Conservation (phyloP, 2,797 vertebrate species). For the Syngnathus acus region DNA sequence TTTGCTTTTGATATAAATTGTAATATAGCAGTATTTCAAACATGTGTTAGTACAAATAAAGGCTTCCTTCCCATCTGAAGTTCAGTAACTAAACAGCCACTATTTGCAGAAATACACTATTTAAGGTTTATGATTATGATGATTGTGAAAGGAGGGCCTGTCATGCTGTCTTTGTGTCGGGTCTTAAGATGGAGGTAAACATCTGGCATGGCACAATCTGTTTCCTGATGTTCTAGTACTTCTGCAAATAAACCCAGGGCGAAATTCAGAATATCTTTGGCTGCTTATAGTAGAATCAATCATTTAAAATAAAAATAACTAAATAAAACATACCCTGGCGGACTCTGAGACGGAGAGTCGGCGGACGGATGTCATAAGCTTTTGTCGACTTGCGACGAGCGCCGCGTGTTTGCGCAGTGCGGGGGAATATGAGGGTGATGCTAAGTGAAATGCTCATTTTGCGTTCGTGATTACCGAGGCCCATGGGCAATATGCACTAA, state of each 20-base stretch:
- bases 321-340: not conserved
- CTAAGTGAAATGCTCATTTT: slow-evolving; percentile 82
- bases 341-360: slow-evolving; percentile 25
- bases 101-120: not conserved
- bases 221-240: not conserved
- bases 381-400: slow-evolving; percentile 38
- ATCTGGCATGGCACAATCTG: slow-evolving; percentile 12
- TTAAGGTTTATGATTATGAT: slow-evolving; percentile 4
- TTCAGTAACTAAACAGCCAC: not conserved
- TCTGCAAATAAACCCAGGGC: not conserved
- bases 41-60: not conserved
- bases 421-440: slow-evolving; percentile 66
- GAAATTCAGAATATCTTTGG: not conserved
- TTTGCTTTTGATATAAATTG: not conserved
- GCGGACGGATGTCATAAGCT: slow-evolving; percentile 55
- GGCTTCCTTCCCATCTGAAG: not conserved
- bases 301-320: not conserved
- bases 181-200: slow-evolving; percentile 7
- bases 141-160: slow-evolving; percentile 4
- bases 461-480: slow-evolving; percentile 77
- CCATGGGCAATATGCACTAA: slow-evolving; percentile 82
- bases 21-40: not conserved
- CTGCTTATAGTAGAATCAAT: not conserved
- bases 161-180: not conserved
- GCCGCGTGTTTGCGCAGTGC: slow-evolving; percentile 18